phyloP scores from a whole-genome alignment of 2,113 vertebrate genomes.

The Suricata suricatta region DNA sequence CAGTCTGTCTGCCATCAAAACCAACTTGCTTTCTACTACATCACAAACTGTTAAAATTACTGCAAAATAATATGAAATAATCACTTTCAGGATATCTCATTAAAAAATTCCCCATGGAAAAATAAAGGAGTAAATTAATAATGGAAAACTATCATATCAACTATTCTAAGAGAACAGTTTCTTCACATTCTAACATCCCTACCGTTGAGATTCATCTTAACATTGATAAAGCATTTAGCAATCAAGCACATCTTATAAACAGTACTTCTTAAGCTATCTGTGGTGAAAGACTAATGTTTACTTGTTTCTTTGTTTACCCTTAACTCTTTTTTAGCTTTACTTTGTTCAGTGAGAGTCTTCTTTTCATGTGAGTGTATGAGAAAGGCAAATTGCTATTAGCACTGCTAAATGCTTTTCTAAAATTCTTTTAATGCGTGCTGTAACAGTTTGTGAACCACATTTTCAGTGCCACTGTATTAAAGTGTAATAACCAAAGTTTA shows the following conservation, averaged over 20 bases:
- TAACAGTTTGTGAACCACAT: not conserved
- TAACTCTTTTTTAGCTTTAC: not conserved
- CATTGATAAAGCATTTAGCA: not conserved
- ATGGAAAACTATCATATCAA: not conserved
- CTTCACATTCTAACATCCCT: not conserved
- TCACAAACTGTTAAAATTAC: not conserved
- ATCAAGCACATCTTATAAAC: not conserved
- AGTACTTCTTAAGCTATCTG: not conserved
- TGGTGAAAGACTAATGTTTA: not conserved
- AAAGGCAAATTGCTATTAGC: not conserved
- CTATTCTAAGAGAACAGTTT: not conserved
- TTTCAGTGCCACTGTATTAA: not conserved
- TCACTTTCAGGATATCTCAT: not conserved
- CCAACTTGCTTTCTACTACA: not conserved
- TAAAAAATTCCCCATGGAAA: not conserved
- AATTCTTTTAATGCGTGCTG: not conserved
- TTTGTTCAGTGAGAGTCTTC: not conserved
- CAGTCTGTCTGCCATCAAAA: not conserved
- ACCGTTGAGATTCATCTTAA: not conserved
- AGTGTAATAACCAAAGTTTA: not conserved
- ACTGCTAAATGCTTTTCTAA: not conserved
- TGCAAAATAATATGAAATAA: not conserved
- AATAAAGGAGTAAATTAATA: constrained; percentile 21
- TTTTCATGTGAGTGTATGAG: not conserved
- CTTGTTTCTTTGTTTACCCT: not conserved